Base-by-base conservation (phyloP, 2,888 invertebrate species). In the Leptopilina syphax region DNA sequence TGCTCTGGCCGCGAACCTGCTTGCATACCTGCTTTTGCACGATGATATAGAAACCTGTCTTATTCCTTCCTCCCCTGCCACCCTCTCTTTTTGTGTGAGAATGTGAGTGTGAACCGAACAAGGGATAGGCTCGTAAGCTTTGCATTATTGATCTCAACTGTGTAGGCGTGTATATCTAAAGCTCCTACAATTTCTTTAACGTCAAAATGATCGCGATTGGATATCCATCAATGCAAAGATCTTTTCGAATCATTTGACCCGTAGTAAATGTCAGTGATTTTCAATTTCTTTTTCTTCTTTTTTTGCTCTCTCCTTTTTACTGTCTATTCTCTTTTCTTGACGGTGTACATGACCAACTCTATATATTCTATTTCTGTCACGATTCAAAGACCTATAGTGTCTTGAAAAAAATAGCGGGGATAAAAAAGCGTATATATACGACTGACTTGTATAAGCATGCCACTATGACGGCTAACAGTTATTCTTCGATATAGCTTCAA, bases 141-240 rank as follows among this genome's bases (percentile, higher is more conserved):
- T 82, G 82, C 79, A 77, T 80, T 81, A 82, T 83, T 82, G 83
- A 83, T 83, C 80, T 79, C 60, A 79, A 82, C 83, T 80, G 83
- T 82, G 84, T 84, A 81, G 83, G 84, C 84, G 83, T 81, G 47
- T 68, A 34, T 34, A 50, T 50, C 50, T 50, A 50, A 68, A 67
- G 44, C 47, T 44, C 9, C 50, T 24, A 68, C 68, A 68, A 68
- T 24, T 18, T 68, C 24, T 68, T 50, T 10, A 47, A 9, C 50
- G 47, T 68, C 47, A 50, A 47, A 68, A n/a, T 50, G 68, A 68
- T 47, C 67, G n/a, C 67, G 67, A 67, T 68, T 47, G 50, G 24
- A 68, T 47, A 47, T 68, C 68, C 68, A 24, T 68, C 24, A 47
- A 50, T 44, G 18, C 27, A 24, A 34, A 3, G 50, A 50, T 24